Base-by-base conservation (phyloP, 2,888 invertebrate genomes). In the Xestia c-nigrum region DNA sequence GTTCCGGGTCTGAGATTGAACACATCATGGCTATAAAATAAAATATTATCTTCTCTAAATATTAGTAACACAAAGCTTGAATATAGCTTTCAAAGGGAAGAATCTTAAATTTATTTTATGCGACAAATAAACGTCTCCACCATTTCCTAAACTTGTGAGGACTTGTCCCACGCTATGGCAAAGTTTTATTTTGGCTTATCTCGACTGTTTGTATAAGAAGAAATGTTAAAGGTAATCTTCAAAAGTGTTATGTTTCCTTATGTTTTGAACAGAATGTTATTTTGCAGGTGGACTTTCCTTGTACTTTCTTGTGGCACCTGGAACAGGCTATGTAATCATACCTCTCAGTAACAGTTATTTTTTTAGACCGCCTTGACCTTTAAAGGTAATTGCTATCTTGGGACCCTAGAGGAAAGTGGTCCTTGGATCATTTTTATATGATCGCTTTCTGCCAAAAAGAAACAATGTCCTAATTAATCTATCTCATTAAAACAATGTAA, bases 141-240 rank as follows among this genome's bases (percentile, higher is more conserved):
- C 78, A 78, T 88, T 85, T 81, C 64, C 72, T 75, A 76, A 83
- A 88, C 83, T 80, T 83, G 87, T 78, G 69, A 67, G 66, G 67
- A 76, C 52, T 83, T 66, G 63, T 75, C 57, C 52, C 61, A 76
- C 87, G 85, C 88, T 83, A 72, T 80, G 55, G 55, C 72, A 79
- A n/a, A 79, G 70, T 85, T 86, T 88, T 86, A 82, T 87, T 88
- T 72, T 52, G 61, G 65, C 82, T 86, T 86, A 88, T 84, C 80
- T 86, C 63, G 65, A 73, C 76, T 64, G 78, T 81, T 81, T 77
- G 43, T 76, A 66, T 75, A 72, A 73, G 73, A 80, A 86, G 65
- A 73, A 63, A 87, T 75, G 43, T 50, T 65, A n/a, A 66, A 85
- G 47, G 85, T 85, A 69, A 81, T 85, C 63, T 70, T 52, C 66